Conservation (phyloP, 2,797 vertebrate species). For the Florisuga fusca region DNA sequence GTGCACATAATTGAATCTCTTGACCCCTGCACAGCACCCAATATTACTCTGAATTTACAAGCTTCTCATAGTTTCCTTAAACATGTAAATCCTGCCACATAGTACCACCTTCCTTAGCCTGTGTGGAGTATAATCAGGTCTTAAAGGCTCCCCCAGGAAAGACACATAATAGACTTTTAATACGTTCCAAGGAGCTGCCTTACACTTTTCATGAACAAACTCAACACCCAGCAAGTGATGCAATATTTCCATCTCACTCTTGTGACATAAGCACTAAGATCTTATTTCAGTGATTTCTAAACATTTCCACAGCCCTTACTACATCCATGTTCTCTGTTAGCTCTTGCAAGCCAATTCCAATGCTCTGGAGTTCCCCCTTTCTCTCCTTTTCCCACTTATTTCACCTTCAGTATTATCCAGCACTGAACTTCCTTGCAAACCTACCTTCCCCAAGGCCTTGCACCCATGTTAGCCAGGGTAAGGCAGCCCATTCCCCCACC, state of each 20-base stretch:
- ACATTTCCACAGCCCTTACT: background rate
- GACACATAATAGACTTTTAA: background rate
- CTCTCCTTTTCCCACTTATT: background rate
- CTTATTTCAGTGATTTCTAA: background rate
- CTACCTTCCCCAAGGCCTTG: background rate
- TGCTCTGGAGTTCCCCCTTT: background rate
- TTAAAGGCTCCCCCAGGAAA: background rate
- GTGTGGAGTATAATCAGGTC: fast-evolving
- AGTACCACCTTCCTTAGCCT: background rate
- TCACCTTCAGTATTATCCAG: background rate
- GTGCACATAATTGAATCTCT: fast-evolving
- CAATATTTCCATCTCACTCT: background rate
- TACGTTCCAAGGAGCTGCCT: background rate
- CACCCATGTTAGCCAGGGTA: fast-evolving
- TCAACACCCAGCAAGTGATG: fast-evolving
- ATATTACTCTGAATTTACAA: background rate
- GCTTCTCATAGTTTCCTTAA: background rate
- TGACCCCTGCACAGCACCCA: background rate
- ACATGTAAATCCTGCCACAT: background rate
- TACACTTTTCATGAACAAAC: background rate
- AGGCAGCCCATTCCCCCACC: too few species aligned
- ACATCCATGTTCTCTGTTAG: fast-evolving
- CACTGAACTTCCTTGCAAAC: background rate
- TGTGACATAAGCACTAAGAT: background rate
- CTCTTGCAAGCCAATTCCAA: fast-evolving